Base-by-base conservation (phyloP, 2,113 vertebrate species). In the Hemiprocne comata region DNA sequence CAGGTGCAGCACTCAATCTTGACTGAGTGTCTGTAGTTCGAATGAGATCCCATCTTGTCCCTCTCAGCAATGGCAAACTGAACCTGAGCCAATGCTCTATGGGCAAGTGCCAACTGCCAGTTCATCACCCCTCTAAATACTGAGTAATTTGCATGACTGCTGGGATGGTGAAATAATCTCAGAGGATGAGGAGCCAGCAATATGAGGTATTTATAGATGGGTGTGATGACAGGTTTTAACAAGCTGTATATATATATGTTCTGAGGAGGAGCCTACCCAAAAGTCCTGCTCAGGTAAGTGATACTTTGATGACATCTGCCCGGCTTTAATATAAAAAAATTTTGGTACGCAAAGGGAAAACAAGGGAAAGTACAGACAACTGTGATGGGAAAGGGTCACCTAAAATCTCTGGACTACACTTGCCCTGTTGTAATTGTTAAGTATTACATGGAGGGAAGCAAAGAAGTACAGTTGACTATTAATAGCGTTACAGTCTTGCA, bases 1-100 rank as follows among this genome's bases (percentile, higher is more conserved):
- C 80, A 90, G 54, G 62, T 94, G 64, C 40, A 36, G 33, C 50
- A 85, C 62, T 92, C 58, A 85, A 61, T 93, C 84, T 92, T 87
- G 40, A 87, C 57, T 87, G 38, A 72, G 11, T 85, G n/a, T 78
- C 58, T 92, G 61, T 58, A n/a, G 18, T 50, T 91, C 87, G 70
- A 91, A 82, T 70, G 34, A 1, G 10, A 82, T 82, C 40, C 77
- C 44, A 51, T 72, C 61, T 93, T 9, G 0, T 85, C 28, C 78
- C 33, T 77, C 69, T 87, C 57, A 44, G 34, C 53, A 75, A 20
- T 54, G 50, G 73, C 51, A 76, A 94, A 51, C 48, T 87, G 89
- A 85, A 50, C 84, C 76, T 78, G 73, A 84, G 81, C 57, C 74
- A 93, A 14, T 57, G 62, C 29, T 82, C 40, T 72, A 2, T 46